These are phyloP conservation scores for Drosophila sechellia DNA, from an alignment of 1,140 invertebrate genomes.

Conservation along the genomic window DNA sequence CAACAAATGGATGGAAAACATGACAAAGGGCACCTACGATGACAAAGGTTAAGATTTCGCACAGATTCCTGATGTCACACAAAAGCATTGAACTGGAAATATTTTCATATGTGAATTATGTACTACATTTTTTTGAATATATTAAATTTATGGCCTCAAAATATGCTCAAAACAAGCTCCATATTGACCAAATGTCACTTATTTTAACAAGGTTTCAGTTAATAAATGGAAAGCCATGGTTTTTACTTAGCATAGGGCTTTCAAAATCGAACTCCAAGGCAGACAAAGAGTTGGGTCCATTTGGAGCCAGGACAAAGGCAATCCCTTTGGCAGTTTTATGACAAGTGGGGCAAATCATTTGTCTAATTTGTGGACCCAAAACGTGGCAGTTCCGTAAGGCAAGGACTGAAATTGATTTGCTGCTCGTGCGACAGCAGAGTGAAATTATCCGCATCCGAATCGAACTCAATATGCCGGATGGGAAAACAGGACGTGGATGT, in stretches of 20 bases:
- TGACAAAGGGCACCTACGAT: not conserved
- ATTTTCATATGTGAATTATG: no score
- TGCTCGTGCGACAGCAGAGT: slow-evolving; percentile 26
- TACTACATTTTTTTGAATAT: no score
- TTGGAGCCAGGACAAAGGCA: slow-evolving; percentile 31
- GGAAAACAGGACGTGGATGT: slow-evolving; percentile 34
- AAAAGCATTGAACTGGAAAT: no score
- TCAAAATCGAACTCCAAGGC: not conserved
- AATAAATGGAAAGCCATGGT: slow-evolving; percentile 7
- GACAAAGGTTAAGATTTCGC: not conserved
- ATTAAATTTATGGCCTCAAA: no score
- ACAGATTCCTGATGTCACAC: no score
- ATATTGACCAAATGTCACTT: not conserved
- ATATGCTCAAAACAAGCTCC: not conserved
- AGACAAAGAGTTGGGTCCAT: slow-evolving; percentile 1
- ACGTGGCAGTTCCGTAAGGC: slow-evolving; percentile 1
- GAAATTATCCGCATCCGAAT: slow-evolving; percentile 49
- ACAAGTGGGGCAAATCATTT: slow-evolving; percentile 66
- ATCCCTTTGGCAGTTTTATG: slow-evolving; percentile 51
- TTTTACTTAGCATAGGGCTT: slow-evolving; percentile 2
- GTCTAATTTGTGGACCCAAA: slow-evolving; percentile 59
- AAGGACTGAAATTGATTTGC: slow-evolving; percentile 60
- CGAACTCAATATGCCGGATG: slow-evolving; percentile 32
- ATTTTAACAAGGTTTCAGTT: not conserved
- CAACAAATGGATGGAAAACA: slow-evolving; percentile 1